A percentile compares a stretch with the other conserved stretches of the same genome.
Evolutionary conservation across 1,140 invertebrate species (phyloP).

Genomic region (Augochlora pura): DNA sequence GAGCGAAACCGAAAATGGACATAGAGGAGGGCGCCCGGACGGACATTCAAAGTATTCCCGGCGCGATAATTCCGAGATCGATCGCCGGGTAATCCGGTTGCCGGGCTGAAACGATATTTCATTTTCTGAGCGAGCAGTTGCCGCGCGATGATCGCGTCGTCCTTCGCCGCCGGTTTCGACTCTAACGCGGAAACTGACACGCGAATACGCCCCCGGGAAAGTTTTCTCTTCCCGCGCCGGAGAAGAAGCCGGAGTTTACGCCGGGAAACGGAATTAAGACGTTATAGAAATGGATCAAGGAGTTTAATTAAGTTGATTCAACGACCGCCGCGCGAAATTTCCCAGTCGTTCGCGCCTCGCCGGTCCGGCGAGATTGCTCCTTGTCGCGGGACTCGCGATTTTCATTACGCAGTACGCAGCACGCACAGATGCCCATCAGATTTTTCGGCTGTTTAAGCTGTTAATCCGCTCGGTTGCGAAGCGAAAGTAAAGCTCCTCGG

Average conservation of each 20-base stretch:
- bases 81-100: conserved; percentile 39
- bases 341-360: not conserved
- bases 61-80: conserved; percentile 26
- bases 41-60: conserved; percentile 9
- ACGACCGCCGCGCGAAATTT: conserved; percentile 40
- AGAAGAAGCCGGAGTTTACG: conserved; percentile 50
- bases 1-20: no score
- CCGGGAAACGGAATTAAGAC: conserved; percentile 60
- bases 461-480: not conserved
- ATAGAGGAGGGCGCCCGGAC: no score
- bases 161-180: conserved; percentile 37
- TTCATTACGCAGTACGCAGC: conserved; percentile 8
- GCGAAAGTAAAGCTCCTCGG: not conserved
- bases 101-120: conserved; percentile 52
- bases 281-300: conserved; percentile 67
- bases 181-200: conserved; percentile 59
- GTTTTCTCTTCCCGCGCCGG: conserved; percentile 7
- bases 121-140: conserved; percentile 50
- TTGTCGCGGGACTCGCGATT: conserved; percentile 36
- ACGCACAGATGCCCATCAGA: no score
- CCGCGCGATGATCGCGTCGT: conserved; percentile 39
- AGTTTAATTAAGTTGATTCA: conserved; percentile 69
- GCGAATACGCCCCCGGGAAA: conserved; percentile 53
- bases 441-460: not conserved
- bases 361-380: conserved; percentile 22